phyloP scores from a whole-genome alignment of 2,888 invertebrate species.

The Nemoura dubitans region DNA sequence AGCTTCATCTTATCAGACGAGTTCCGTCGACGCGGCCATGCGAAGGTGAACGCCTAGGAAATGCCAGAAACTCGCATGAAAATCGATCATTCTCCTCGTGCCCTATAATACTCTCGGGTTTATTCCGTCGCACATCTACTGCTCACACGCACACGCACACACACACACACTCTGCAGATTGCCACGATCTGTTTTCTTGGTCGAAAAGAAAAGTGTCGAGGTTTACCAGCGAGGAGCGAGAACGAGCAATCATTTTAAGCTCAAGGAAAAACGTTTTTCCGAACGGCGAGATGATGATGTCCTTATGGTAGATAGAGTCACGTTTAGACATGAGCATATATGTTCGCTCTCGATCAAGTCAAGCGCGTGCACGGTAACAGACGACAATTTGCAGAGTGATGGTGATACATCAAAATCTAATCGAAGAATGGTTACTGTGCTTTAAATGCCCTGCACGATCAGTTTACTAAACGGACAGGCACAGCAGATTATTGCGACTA shows the following conservation, averaged over 20 bases:
- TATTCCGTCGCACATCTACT: neutral
- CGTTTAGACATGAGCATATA: no score
- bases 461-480: neutral
- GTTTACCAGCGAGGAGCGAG: neutral
- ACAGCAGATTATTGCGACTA: neutral
- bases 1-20: neutral
- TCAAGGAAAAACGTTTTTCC: neutral
- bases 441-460: neutral
- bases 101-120: neutral
- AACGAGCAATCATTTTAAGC: constrained; percentile 7
- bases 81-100: neutral
- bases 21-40: neutral
- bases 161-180: neutral
- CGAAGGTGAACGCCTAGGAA: neutral
- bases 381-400: neutral
- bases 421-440: neutral
- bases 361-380: neutral
- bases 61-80: neutral
- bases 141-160: neutral
- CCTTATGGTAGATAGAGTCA: neutral
- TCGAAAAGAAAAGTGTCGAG: neutral
- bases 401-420: neutral
- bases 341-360: neutral
- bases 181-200: neutral
- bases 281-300: neutral